Base-by-base conservation (phyloP, 2,797 vertebrate species). In the Lophotriccus pileatus region DNA sequence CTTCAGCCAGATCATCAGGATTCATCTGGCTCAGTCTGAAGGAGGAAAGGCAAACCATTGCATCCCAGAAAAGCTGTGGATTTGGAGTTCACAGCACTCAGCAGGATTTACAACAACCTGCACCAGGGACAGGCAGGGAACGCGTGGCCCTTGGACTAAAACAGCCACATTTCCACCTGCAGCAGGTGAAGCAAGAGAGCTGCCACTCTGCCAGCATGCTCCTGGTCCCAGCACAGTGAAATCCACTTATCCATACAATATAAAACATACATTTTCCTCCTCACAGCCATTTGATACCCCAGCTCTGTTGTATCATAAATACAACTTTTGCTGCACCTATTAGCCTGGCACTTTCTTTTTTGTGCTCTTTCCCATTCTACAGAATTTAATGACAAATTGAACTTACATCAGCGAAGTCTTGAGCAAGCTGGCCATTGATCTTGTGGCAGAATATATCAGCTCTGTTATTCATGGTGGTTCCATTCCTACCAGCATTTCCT, bases 331-430 rank as follows among this genome's bases (percentile, higher is more conserved):
- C 62, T 75, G 37, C 32, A 32, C 41, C 46, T n/a, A 0, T 43
- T 70, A 47, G 41, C 28, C 23, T 64, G 56, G 49, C 58, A 22
- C 32, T 73, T 67, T 14, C 14, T 32, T 47, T 52, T 69, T 67
- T 70, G 32, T 5, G 13, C 32, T 30, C 19, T 87, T 53, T 49
- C 46, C 21, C 2, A 1, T 24, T 63, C 67, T 84, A 4, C 28
- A 78, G 73, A 76, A 76, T 69, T 37, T 70, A 84, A 47, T 68
- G 55, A 87, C 59, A 78, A 52, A 82, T 91, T 46, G 41, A 52
- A 46, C 88, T 81, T 49, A 62, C 4, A 63, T 73, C 86, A 95
- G 86, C 92, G 81, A 84, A 94, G 69, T 81, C 87, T 58, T 64
- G 68, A 72, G 75, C 0, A 0, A 63, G 62, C 39, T 74, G 53